Base-by-base conservation (phyloP, 2,797 vertebrate genomes). In the Alcedo quadribrachys region DNA sequence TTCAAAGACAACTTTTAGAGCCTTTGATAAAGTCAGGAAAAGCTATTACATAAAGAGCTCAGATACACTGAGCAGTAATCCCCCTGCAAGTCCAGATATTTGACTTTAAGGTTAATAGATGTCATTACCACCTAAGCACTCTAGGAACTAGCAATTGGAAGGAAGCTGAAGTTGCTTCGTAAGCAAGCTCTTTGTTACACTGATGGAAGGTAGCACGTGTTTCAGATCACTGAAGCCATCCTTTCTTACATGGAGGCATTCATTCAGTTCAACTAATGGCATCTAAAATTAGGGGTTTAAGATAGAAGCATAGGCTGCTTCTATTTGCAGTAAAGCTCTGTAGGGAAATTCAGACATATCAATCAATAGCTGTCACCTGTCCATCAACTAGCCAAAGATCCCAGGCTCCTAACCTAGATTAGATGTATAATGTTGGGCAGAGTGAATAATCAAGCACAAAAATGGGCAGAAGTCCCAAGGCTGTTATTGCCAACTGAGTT, bases 81-180 rank as follows among this genome's bases (percentile, higher is more conserved):
- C 45, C 17, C 14, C 54, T 83, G 20, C 62, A 65, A 83, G 78
- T n/a, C 58, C 33, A 43, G 50, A 28, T 70, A 74, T 61, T 85
- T 87, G 65, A 45, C 60, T 66, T 45, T 63, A 25, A 80, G 75
- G 63, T 86, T 92, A 92, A 90, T 76, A 79, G 68, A 73, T 71
- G 67, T 67, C 35, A 74, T 89, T 87, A 37, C 55, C 22, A 73
- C 30, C 79, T 21, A 48, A 63, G 63, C 53, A 55, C 48, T 55
- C 4, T 0, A 46, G 51, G 54, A 86, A 40, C 3, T 13, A 71
- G 42, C 65, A 80, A 21, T 67, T 78, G 30, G 9, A 12, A 40
- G 69, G 81, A 35, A 62, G 48, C 16, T 67, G 60, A 66, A 55
- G 75, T 5, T 82, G 53, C 48, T 90, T 80, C 46, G 86, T 74